Base-by-base conservation (phyloP, 2,888 invertebrate genomes). In the Sinotaia quadrata region DNA sequence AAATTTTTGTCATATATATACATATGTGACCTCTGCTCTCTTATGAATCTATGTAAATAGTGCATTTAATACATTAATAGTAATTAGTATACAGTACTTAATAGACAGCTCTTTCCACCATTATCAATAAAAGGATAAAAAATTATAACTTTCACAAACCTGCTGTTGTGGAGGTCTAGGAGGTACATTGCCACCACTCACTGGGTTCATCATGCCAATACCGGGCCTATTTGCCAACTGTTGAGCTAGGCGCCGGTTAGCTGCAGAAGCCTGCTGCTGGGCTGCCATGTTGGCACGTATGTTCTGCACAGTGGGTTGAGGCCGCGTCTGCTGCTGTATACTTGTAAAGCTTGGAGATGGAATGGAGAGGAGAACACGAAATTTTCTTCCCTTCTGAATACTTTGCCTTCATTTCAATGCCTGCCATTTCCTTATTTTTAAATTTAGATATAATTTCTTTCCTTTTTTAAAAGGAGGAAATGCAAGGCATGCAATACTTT, bases 171-270 rank as follows among this genome's bases (percentile, higher is more conserved):
- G 61, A n/a, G 47, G 49, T 7, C 24, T 24, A 27, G 18, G 18
- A 41, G 12, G 18, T 18, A 41, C 44, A 15, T 15, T 18, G 12
- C 12, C 10, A 60, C 12, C 27, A 10, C 37, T 12, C n/a, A n/a
- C 31, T 24, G 24, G n/a, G 47, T 47, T 47, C 47, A 57, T 41
- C 47, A 57, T 41, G 21, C 49, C 54, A 3, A 77, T 34, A 21
- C 81, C 80, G 3, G 90, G 90, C 68, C 90, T 80, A 71, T 89
- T 88, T 52, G 90, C 90, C 89, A 90, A 89, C 79, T 90, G 90
- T 69, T 88, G 88, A 1, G 90, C 89, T 24, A 90, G 84, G 41
- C 89, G 83, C 44, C 88, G 80, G 78, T 90, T 90, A 78, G 87
- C 87, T 15, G 86, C 84, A 0, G 82, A 78, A 0, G 82, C 82